Evolutionary conservation across 2,888 invertebrate species (phyloP).

Genomic region (Drosophila putrida): DNA sequence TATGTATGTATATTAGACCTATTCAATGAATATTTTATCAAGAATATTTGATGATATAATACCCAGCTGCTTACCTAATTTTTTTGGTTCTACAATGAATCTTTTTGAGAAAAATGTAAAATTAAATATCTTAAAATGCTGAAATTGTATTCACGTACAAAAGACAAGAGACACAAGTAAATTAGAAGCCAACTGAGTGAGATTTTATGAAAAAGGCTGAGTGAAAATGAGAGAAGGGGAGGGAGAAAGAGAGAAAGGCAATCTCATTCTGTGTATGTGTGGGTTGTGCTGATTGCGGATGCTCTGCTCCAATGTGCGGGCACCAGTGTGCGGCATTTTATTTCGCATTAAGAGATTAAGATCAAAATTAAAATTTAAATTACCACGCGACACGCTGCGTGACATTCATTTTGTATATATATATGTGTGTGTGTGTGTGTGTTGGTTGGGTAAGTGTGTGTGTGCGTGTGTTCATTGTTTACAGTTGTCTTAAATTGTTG

Average conservation of each 20-base stretch:
- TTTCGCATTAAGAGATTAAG: slow-evolving; percentile 86
- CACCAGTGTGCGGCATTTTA: slow-evolving; percentile 85
- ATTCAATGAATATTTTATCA: no score
- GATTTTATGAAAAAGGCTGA: neutral
- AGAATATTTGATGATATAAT: neutral
- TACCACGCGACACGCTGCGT: slow-evolving; percentile 76
- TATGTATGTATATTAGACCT: no score
- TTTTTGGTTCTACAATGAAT: neutral
- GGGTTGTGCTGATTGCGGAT: slow-evolving; percentile 47
- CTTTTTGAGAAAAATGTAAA: neutral
- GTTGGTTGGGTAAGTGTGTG: neutral
- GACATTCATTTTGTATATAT: slow-evolving; percentile 12
- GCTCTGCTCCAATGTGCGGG: slow-evolving; percentile 51
- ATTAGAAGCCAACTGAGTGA: slow-evolving; percentile 61
- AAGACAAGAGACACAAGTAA: slow-evolving; percentile 57
- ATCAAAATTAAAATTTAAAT: slow-evolving; percentile 86
- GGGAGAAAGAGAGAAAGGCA: neutral
- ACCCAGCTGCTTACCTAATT: neutral
- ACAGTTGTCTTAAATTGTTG: slow-evolving; percentile 63
- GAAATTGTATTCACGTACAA: slow-evolving; percentile 15
- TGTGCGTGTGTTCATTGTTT: neutral
- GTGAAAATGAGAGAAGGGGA: slow-evolving; percentile 1
- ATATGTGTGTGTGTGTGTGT: neutral
- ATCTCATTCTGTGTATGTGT: neutral
- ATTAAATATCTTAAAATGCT: slow-evolving; percentile 20